phyloP scores from a whole-genome alignment of 2,113 vertebrate genomes.

The Etheostoma spectabile region DNA sequence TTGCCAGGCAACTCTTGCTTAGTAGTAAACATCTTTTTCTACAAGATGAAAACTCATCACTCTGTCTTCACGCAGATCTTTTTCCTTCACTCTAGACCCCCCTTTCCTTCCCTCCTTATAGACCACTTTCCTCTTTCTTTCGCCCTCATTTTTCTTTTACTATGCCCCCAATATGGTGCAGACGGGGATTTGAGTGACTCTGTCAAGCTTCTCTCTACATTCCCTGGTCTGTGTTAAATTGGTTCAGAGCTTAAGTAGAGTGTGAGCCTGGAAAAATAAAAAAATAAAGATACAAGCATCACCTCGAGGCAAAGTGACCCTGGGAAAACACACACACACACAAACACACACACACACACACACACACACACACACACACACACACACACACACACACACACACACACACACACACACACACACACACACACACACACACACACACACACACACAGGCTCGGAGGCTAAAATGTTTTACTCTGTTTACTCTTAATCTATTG shows the following conservation, averaged over 20 bases:
- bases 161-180: slow-evolving; percentile 60
- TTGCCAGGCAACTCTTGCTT: slow-evolving; percentile 18
- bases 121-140: slow-evolving; percentile 46
- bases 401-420: neutral
- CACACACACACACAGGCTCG: neutral
- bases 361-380: slow-evolving; percentile 30
- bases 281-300: slow-evolving; percentile 60
- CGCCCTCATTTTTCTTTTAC: slow-evolving; percentile 56
- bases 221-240: slow-evolving; percentile 72
- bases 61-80: slow-evolving; percentile 31
- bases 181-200: slow-evolving; percentile 75
- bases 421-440: slow-evolving; percentile 29
- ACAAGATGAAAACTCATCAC: neutral
- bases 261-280: slow-evolving; percentile 51
- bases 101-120: neutral
- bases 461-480: neutral
- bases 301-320: slow-evolving; percentile 76
- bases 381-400: slow-evolving; percentile 32
- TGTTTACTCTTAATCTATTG: slow-evolving; percentile 13
- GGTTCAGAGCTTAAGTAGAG: slow-evolving; percentile 72
- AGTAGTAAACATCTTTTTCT: slow-evolving; percentile 7
- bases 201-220: slow-evolving; percentile 70
- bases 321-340: slow-evolving; percentile 36
- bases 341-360: neutral
- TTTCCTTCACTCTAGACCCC: slow-evolving; percentile 9